Conservation (phyloP, 2,113 vertebrate genomes). For the Lophius piscatorius region DNA sequence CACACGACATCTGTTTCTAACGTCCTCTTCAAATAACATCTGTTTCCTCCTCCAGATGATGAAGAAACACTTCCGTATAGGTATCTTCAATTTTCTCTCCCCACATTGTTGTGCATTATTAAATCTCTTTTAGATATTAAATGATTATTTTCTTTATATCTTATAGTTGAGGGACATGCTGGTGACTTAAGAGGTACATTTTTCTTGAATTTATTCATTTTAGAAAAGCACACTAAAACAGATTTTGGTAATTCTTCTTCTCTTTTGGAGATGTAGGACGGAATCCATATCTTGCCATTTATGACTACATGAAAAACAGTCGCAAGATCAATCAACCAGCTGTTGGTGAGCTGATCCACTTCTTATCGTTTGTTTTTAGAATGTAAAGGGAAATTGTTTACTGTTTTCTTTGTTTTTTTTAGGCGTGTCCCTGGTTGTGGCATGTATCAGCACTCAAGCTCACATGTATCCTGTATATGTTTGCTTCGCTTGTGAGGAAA, state of each 20-base stretch:
- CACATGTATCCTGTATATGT: constrained; percentile 4
- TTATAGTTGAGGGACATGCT: not conserved
- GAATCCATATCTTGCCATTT: not conserved
- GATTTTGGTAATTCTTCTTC: too few relatives aligned
- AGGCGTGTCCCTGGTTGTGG: constrained; percentile 52
- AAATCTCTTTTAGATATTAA: not conserved
- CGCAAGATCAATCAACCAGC: not conserved
- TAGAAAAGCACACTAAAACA: too few relatives aligned
- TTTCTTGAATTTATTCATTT: too few relatives aligned
- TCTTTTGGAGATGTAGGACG: not conserved
- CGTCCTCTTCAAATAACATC: not conserved
- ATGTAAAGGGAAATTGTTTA: not conserved
- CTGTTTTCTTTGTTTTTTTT: not conserved
- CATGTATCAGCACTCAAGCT: constrained; percentile 15
- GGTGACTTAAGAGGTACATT: too few relatives aligned
- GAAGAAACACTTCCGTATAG: not conserved
- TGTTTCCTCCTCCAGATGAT: constrained; percentile 26
- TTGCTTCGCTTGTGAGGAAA: constrained; percentile 64
- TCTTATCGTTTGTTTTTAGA: not conserved
- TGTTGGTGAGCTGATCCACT: constrained; percentile 47
- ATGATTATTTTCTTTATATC: not conserved
- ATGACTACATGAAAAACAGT: not conserved
- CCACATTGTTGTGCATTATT: not conserved
- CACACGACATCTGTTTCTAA: not conserved
- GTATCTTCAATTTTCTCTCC: constrained; percentile 4